These are phyloP conservation scores for Drosophila neutralis DNA, from an alignment of 2,888 invertebrate genomes.

Conservation along the genomic window DNA sequence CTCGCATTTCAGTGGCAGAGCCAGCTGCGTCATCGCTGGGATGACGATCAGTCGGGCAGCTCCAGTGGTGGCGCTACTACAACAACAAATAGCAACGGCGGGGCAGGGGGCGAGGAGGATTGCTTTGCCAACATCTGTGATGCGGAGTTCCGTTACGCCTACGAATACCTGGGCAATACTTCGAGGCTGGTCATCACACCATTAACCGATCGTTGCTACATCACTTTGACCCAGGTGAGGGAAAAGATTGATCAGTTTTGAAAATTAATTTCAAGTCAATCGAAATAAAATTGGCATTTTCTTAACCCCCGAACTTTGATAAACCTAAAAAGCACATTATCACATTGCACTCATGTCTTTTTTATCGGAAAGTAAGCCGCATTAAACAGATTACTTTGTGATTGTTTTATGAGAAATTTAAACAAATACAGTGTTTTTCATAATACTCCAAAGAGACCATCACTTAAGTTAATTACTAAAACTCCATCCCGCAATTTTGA, in stretches of 20 bases:
- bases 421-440: background rate
- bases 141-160: constrained; percentile 95
- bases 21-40: constrained; percentile 95
- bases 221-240: constrained; percentile 93
- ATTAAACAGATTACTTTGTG: background rate
- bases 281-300: background rate
- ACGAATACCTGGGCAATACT: constrained; percentile 97
- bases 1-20: constrained; percentile 96
- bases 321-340: background rate
- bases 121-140: constrained; percentile 98
- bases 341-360: background rate
- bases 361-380: background rate
- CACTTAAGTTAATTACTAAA: background rate
- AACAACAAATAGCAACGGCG: constrained; percentile 38
- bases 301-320: background rate
- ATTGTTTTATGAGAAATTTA: background rate
- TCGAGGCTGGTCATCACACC: constrained; percentile 97
- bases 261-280: background rate
- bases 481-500: background rate
- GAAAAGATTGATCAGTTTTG: background rate
- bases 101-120: constrained; percentile 86
- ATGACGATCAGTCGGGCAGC: constrained; percentile 84
- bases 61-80: constrained; percentile 39
- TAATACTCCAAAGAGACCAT: background rate
- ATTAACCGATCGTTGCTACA: constrained; percentile 97